Conservation (phyloP, 2,888 invertebrate genomes). For the Stenodema calcarata region DNA sequence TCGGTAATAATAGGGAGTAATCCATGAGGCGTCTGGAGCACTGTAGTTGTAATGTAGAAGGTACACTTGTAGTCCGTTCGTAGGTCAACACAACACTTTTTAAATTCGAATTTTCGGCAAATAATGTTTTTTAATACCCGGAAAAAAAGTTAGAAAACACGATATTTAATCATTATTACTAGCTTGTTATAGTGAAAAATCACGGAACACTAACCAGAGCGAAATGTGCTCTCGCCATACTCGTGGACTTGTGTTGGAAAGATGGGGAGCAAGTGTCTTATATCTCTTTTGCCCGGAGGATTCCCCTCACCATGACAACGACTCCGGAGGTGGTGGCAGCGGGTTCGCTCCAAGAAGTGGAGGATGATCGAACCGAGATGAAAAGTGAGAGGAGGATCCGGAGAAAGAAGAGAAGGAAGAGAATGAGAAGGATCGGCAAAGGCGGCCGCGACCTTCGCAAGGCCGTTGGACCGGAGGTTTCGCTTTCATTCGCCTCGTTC, state of each 20-base stretch:
- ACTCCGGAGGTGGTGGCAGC: neutral
- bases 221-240: conserved; percentile 23
- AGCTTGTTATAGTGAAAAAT: neutral
- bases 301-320: neutral
- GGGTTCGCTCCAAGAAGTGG: neutral
- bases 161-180: neutral
- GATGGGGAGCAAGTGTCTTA: neutral
- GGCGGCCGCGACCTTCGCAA: neutral
- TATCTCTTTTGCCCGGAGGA: neutral
- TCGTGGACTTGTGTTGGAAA: neutral
- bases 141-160: neutral
- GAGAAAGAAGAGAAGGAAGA: neutral
- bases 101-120: neutral
- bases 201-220: conserved; percentile 28
- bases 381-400: neutral
- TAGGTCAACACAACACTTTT: neutral
- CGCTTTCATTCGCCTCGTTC: neutral
- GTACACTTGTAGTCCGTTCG: conserved; percentile 8
- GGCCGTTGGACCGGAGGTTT: neutral
- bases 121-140: neutral
- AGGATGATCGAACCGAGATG: neutral
- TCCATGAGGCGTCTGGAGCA: neutral
- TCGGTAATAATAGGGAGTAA: neutral
- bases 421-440: neutral
- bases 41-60: neutral